phyloP scores from a whole-genome alignment of 2,113 vertebrate species.

The Grammomys surdaster region DNA sequence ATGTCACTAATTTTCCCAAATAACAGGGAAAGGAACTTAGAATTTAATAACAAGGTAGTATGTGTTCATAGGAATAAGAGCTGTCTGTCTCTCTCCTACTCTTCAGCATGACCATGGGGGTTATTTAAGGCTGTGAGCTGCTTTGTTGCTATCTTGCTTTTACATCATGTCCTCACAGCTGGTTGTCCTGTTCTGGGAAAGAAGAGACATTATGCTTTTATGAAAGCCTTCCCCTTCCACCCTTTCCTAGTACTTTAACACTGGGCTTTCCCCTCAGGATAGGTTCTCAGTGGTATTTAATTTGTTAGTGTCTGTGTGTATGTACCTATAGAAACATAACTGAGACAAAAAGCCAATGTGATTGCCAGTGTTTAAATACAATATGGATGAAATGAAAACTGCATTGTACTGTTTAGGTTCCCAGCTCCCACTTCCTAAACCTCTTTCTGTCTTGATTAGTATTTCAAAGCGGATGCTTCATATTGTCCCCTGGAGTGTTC shows the following conservation, averaged over 20 bases:
- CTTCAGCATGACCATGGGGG: not conserved
- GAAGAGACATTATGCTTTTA: not conserved
- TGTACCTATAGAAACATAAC: not conserved
- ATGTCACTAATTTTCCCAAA: not conserved
- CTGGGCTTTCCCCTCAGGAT: not conserved
- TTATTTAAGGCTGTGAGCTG: too few relatives aligned
- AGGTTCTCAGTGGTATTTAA: not conserved
- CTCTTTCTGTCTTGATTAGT: not conserved
- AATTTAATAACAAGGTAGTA: not conserved
- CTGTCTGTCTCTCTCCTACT: not conserved
- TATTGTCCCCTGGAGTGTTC: not conserved
- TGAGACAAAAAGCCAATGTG: not conserved
- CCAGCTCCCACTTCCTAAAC: not conserved
- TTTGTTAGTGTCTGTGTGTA: not conserved
- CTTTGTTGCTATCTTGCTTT: not conserved
- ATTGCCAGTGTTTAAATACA: not conserved
- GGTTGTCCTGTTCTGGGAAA: not conserved
- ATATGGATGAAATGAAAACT: not conserved
- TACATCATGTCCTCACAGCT: not conserved
- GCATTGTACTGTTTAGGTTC: not conserved
- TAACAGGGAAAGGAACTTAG: not conserved
- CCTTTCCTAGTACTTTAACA: not conserved
- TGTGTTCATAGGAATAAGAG: not conserved
- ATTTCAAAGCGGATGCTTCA: not conserved
- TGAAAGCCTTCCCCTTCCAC: not conserved